Base-by-base conservation (phyloP, 1,140 invertebrate species). In the Drosophila rufa region DNA sequence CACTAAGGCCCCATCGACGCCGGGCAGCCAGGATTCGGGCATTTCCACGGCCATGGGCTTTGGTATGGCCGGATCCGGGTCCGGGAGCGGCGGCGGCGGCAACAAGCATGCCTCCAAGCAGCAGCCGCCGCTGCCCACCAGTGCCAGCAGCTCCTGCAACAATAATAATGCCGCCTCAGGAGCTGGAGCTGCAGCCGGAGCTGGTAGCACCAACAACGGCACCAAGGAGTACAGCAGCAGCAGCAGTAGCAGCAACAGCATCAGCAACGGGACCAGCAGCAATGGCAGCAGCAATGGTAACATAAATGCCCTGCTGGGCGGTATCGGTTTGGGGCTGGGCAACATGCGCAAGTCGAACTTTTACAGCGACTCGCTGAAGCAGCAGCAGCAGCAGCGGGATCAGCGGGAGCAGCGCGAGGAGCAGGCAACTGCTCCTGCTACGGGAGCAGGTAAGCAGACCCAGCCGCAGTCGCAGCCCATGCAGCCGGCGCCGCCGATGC, bases 401-500 rank as follows among this genome's bases (percentile, higher is more conserved):
- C 69, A 60, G 40, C 75, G 27, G 27, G 27, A 55, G 43, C 76
- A 79, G 45, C 79, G 62, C 38, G 66, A 58, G 47, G 67, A 74
- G 50, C 79, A 70, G 58, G 58, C 65, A 42, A 22, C 27, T 80
- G 84, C 70, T 87, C 78, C 76, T 65, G 78, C 68, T 60, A 75
- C 76, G 55, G 55, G 51, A 61, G 69, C 79, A 70, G 75, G 55
- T 51, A 57, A 56, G 59, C 70, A 73, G 57, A n/a, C 53, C 33
- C 75, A 73, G 46, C 33, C 51, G 64, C 56, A 27, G 53, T 59
- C 57, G 48, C 69, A 84, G 71, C 80, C 57, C 4, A 75, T 79
- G 62, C 80, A 84, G 71, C 83, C 81, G 64, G 80, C 84, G 77
- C 87, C 87, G 79, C 86, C 82, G 76, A 60, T 82, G 85, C 74